Evolutionary conservation across 1,140 invertebrate species (phyloP).

Genomic region (Cydia strobilella): DNA sequence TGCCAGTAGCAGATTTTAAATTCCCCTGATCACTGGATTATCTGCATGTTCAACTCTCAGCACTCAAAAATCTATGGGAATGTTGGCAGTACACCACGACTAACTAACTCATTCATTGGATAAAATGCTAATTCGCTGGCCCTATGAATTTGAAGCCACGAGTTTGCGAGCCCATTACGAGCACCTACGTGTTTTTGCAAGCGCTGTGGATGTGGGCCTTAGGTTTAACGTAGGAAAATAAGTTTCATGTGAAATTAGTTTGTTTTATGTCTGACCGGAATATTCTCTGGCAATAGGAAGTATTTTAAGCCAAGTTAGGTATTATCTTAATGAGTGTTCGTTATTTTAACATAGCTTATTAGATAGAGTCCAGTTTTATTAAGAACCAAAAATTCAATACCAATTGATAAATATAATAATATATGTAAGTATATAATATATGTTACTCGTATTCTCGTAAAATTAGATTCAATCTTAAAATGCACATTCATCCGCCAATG

Average conservation of each 20-base stretch:
- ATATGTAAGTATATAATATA: too few relatives aligned
- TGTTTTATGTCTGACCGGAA: neutral
- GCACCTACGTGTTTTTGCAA: conserved; percentile 10
- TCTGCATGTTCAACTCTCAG: neutral
- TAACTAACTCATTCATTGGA: conserved; percentile 16
- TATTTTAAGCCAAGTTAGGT: neutral
- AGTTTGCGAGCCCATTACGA: conserved; percentile 2
- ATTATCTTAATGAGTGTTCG: neutral
- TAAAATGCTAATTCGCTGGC: conserved; percentile 20
- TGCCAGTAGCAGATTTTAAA: neutral
- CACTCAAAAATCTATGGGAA: neutral
- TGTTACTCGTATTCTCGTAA: too few relatives aligned
- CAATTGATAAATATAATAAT: too few relatives aligned
- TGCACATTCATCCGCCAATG: too few relatives aligned
- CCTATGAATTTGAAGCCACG: conserved; percentile 16
- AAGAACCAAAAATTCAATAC: too few relatives aligned
- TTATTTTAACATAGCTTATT: too few relatives aligned
- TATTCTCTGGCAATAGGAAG: neutral
- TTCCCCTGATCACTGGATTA: neutral
- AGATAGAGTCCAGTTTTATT: too few relatives aligned
- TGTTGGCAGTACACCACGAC: neutral
- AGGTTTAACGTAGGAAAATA: neutral
- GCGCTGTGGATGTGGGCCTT: neutral
- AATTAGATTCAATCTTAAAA: too few relatives aligned
- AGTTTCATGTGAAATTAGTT: neutral